A percentile compares a stretch with the other conserved stretches of the same genome.
Conservation (phyloP, 2,888 invertebrate genomes). For the Anoncus sp. region DNA sequence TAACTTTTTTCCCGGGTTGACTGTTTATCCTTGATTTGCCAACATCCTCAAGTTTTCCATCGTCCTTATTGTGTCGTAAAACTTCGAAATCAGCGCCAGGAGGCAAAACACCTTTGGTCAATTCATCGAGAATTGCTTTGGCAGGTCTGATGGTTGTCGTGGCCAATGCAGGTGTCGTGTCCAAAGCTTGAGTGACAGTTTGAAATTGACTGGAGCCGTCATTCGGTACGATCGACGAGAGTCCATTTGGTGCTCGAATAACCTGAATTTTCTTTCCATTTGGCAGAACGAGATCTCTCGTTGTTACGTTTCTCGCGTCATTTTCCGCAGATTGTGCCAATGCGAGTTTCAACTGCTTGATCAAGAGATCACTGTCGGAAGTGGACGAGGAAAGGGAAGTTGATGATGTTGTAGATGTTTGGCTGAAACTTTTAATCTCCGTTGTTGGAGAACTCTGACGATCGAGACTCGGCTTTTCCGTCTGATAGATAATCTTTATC, state of each 20-base stretch:
- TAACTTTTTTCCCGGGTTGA: constrained; percentile 91
- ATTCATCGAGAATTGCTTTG: constrained; percentile 89
- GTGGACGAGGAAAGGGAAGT: constrained; percentile 30
- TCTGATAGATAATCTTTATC: constrained; percentile 85
- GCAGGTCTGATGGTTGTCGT: constrained; percentile 87
- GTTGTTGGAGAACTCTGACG: constrained; percentile 29
- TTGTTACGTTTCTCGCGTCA: constrained; percentile 88
- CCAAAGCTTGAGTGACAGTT: constrained; percentile 64
- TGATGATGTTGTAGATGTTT: constrained; percentile 28
- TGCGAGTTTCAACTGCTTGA: constrained; percentile 90
- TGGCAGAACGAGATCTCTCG: constrained; percentile 89
- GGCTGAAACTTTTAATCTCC: constrained; percentile 55
- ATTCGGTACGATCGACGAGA: constrained; percentile 73
- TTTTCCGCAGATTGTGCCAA: constrained; percentile 88
- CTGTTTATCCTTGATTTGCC: constrained; percentile 86
- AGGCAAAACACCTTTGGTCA: constrained; percentile 92
- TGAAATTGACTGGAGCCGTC: constrained; percentile 68
- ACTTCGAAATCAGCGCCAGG: constrained; percentile 92
- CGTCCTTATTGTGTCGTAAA: constrained; percentile 89
- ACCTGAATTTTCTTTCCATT: constrained; percentile 90
- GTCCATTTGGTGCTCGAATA: constrained; percentile 75
- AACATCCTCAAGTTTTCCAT: constrained; percentile 89
- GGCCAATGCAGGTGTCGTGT: constrained; percentile 82
- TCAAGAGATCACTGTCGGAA: constrained; percentile 88
- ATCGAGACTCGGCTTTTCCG: constrained; percentile 74